Evolutionary conservation across 2,888 invertebrate genomes (phyloP).

Genomic region (Zygaena filipendulae): DNA sequence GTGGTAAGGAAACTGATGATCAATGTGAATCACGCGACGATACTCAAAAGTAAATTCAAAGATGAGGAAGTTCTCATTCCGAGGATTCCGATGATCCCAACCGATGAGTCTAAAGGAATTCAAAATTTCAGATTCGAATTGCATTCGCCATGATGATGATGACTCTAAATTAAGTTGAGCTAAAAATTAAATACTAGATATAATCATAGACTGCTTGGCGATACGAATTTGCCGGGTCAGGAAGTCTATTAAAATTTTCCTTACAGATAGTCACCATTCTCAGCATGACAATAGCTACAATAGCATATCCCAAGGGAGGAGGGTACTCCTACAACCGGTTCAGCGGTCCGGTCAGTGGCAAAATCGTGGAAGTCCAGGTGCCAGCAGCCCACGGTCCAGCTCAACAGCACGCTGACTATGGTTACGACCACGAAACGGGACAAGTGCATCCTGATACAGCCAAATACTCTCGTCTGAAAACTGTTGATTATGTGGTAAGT

Average conservation of each 20-base stretch:
- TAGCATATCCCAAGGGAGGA: constrained; percentile 38
- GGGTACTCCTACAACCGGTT: constrained; percentile 79
- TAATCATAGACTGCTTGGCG: too few relatives aligned
- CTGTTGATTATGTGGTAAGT: constrained; percentile 74
- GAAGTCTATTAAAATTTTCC: too few relatives aligned
- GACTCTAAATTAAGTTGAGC: too few relatives aligned
- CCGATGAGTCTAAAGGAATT: constrained; percentile 15
- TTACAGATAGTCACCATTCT: too few relatives aligned
- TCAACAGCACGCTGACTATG: constrained; percentile 58
- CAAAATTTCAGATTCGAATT: constrained; percentile 6
- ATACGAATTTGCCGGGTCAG: too few relatives aligned
- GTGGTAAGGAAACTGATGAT: too few relatives aligned
- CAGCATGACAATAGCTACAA: too few relatives aligned
- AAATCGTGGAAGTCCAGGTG: constrained; percentile 66
- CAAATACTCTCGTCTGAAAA: constrained; percentile 63
- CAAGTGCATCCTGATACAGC: constrained; percentile 55
- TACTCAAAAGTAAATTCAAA: constrained; percentile 14
- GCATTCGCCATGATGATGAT: too few relatives aligned
- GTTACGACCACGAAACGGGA: constrained; percentile 56
- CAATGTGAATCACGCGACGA: too few relatives aligned
- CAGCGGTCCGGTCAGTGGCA: constrained; percentile 79
- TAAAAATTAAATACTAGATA: too few relatives aligned
- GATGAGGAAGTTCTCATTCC: constrained; percentile 15
- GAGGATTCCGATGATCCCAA: constrained; percentile 17
- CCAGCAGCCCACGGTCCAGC: constrained; percentile 53